phyloP scores from a whole-genome alignment of 1,140 invertebrate genomes.

The Caenorhabditis tropicalis region DNA sequence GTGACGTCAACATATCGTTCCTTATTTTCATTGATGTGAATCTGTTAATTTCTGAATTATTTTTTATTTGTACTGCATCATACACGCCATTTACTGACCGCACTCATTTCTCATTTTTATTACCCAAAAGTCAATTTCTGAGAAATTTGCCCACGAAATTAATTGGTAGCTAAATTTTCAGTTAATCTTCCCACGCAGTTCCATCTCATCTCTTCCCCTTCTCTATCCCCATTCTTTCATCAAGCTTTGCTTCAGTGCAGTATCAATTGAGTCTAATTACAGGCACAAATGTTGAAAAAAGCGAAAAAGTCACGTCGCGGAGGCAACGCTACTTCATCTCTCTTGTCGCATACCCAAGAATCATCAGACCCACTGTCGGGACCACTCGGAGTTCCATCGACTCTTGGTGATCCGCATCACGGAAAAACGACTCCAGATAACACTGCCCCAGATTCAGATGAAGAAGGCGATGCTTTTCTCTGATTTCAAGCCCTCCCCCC shows the following conservation, averaged over 20 bases:
- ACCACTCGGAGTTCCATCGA: conserved; percentile 52
- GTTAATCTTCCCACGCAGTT: no score
- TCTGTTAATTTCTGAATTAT: not conserved
- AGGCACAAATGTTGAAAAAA: conserved; percentile 72
- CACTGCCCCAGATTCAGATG: conserved; percentile 51
- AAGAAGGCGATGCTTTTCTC: conserved; percentile 60
- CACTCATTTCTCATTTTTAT: no score
- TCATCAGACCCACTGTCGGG: conserved; percentile 30
- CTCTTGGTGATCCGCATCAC: conserved; percentile 46
- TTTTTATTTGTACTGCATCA: conserved; percentile 14
- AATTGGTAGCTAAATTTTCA: not conserved
- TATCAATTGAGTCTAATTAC: conserved; percentile 45
- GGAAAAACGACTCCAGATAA: conserved; percentile 56
- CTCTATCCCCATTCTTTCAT: not conserved
- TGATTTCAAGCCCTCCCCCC: not conserved
- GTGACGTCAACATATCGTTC: conserved; percentile 26
- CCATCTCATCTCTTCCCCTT: not conserved
- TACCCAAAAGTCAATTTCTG: no score
- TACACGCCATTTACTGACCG: not conserved
- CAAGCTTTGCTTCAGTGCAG: conserved; percentile 27
- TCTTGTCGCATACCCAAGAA: not conserved
- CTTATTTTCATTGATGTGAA: conserved; percentile 22
- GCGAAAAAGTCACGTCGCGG: conserved; percentile 69
- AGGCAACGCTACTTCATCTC: conserved; percentile 26
- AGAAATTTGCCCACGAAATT: no score